phyloP scores from a whole-genome alignment of 2,888 invertebrate genomes.

The Latrodectus hesperus region DNA sequence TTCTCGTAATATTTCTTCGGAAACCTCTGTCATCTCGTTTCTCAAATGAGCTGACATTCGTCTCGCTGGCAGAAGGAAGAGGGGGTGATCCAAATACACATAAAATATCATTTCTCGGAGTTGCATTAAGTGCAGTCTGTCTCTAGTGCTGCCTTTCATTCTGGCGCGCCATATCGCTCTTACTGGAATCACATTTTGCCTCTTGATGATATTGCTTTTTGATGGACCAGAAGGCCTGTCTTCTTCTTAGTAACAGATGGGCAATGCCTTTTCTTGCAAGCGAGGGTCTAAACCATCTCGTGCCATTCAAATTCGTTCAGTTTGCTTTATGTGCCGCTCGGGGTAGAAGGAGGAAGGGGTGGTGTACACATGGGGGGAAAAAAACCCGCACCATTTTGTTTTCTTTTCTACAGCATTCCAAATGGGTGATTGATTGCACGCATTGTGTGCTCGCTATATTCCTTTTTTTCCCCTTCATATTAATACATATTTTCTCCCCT shows the following conservation, averaged over 20 bases:
- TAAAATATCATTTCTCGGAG: conserved; percentile 34
- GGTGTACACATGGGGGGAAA: neutral
- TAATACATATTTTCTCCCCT: conserved; percentile 12
- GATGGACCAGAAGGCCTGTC: conserved; percentile 42
- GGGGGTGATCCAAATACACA: conserved; percentile 17
- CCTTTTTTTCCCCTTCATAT: conserved; percentile 8
- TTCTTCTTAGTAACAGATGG: conserved; percentile 47
- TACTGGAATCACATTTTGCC: conserved; percentile 36
- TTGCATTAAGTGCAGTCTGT: conserved; percentile 20
- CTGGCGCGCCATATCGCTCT: neutral
- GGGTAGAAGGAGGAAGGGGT: neutral
- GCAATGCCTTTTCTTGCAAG: conserved; percentile 29
- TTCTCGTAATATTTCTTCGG: conserved; percentile 7
- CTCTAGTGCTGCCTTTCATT: neutral
- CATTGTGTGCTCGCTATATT: conserved; percentile 10
- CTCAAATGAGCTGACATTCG: conserved; percentile 15
- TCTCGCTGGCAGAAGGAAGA: neutral
- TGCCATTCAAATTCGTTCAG: conserved; percentile 48
- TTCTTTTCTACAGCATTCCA: conserved; percentile 27
- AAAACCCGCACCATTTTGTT: neutral
- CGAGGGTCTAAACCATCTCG: conserved; percentile 39
- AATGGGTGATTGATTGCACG: conserved; percentile 51
- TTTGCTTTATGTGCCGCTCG: neutral
- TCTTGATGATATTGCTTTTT: conserved; percentile 54
- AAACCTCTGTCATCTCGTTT: conserved; percentile 15